Percentiles rank a stretch among this genome's conserved stretches.
Evolutionary conservation across 2,888 invertebrate genomes (phyloP).

Genomic region (Priocnemis perturbator): DNA sequence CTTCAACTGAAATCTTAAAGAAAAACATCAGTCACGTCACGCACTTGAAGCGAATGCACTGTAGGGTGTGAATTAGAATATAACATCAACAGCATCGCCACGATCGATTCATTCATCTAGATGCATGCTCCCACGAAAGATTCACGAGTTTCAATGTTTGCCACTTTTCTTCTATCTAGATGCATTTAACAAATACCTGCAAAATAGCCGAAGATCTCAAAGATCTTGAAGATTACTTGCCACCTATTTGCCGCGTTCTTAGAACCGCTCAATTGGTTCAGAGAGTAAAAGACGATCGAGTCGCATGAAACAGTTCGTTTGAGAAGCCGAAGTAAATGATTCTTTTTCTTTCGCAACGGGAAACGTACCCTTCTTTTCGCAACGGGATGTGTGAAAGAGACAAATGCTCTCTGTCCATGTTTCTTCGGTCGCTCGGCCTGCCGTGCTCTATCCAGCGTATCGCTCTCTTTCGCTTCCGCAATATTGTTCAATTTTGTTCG

Average conservation of each 20-base stretch:
- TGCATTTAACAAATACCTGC: neutral
- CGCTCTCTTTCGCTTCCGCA: constrained; percentile 42
- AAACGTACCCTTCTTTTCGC: neutral
- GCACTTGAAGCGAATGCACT: too few species aligned
- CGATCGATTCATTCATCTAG: neutral
- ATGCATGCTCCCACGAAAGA: neutral
- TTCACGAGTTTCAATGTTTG: neutral
- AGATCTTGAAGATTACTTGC: constrained; percentile 30
- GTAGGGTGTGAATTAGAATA: too few species aligned
- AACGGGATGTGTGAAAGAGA: constrained; percentile 3
- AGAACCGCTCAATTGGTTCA: constrained; percentile 46
- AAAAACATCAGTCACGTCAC: too few species aligned
- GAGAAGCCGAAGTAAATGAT: too few species aligned
- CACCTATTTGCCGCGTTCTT: constrained; percentile 37
- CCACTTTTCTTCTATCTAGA: neutral
- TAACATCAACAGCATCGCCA: too few species aligned
- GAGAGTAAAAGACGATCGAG: constrained; percentile 44
- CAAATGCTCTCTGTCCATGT: constrained; percentile 67
- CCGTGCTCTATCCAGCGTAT: constrained; percentile 62
- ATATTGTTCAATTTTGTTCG: constrained; percentile 27
- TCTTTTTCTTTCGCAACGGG: neutral
- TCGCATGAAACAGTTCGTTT: constrained; percentile 4
- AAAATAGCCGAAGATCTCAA: neutral
- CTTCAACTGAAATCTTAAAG: too few species aligned
- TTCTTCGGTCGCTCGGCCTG: constrained; percentile 71